phyloP scores from a whole-genome alignment of 2,113 vertebrate species.

The Pollachius pollachius region DNA sequence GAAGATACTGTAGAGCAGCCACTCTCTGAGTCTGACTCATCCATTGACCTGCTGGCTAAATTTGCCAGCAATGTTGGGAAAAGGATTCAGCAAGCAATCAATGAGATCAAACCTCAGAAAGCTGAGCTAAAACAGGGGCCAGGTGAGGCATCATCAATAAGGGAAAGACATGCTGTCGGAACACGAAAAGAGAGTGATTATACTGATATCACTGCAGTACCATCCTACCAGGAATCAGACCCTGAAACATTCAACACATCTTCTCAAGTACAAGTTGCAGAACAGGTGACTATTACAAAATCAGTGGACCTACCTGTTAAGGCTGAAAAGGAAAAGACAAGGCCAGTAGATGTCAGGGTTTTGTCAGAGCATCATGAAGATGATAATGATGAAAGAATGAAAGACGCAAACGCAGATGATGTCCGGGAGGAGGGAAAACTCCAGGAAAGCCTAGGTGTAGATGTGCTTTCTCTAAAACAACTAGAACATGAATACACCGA shows the following conservation, averaged over 20 bases:
- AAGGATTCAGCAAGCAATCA: conserved; percentile 62
- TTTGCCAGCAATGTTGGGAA: conserved; percentile 66
- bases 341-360: conserved; percentile 5
- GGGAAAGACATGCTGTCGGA: neutral
- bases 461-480: neutral
- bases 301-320: neutral
- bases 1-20: conserved; percentile 9
- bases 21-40: conserved; percentile 37
- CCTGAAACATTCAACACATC: neutral
- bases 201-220: neutral
- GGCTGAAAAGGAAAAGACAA: neutral
- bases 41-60: conserved; percentile 57
- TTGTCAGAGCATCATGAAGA: neutral
- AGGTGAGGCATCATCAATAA: neutral
- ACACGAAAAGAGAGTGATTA: conserved; percentile 6
- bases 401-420: neutral
- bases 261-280: neutral
- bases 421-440: neutral
- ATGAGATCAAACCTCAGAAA: conserved; percentile 44
- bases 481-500: neutral
- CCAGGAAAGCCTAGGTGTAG: neutral
- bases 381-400: neutral
- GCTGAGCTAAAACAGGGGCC: conserved; percentile 3
- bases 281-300: neutral
- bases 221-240: conserved; percentile 4